Base-by-base conservation (phyloP, 2,888 invertebrate genomes). In the Parelbella ahira region DNA sequence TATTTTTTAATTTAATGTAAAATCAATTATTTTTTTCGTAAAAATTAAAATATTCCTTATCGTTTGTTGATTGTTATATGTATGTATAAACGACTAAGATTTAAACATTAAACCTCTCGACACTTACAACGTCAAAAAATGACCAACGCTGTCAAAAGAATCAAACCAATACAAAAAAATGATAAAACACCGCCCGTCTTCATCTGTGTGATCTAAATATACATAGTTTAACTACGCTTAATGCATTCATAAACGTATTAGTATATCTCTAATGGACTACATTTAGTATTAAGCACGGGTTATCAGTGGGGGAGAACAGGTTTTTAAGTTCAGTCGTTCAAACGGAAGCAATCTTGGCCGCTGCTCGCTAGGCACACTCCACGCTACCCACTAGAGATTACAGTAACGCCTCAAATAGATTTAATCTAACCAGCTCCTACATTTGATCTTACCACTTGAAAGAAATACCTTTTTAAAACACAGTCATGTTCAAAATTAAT, bases 351-450 rank as follows among this genome's bases (percentile, higher is more conserved):
- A 73, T 81, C 60, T 65, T 72, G 58, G 54, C 51, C 56, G 60
- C 60, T 55, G n/a, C n/a, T n/a, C n/a, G 7, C 37, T 9, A 12
- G 32, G 45, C 53, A 51, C 50, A 33, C 33, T 41, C 25, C 47
- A 55, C 51, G 50, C 50, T 42, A 52, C 56, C 63, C 72, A 71
- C 80, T 83, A 44, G 74, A 84, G 80, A 82, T 83, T 69, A 70
- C 57, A 63, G 53, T 64, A 68, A 77, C 81, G 79, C 82, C 81
- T 82, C 70, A 76, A 82, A 82, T 74, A 79, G 76, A 72, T 66
- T 63, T 65, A 66, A 68, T 64, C 63, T 65, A 53, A 61, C 55
- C 51, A 51, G 54, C 58, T 58, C 58, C 61, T 48, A 64, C 75
- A 63, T 73, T 77, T 75, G 69, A 80, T 77, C 69, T 75, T 39